Conservation (phyloP, 2,888 invertebrate species). For the Alloscopus bannaensis region DNA sequence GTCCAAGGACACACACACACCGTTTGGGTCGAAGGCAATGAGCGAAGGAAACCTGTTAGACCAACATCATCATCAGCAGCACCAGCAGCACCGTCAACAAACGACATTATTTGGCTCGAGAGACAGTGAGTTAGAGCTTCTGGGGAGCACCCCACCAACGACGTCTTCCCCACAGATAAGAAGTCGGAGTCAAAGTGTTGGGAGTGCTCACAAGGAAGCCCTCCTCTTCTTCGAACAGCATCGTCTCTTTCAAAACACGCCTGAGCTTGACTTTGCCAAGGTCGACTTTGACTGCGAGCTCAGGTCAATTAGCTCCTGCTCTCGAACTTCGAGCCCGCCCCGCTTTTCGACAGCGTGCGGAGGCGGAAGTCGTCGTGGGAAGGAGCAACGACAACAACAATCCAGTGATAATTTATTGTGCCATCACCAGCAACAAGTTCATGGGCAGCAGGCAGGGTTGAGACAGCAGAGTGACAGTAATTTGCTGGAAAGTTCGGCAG, state of each 20-base stretch:
- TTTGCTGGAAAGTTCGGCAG: conserved; percentile 50
- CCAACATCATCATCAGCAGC: conserved; percentile 47
- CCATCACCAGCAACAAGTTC: conserved; percentile 57
- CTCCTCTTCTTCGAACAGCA: conserved; percentile 63
- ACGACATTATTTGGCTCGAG: conserved; percentile 53
- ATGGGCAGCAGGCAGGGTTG: conserved; percentile 13
- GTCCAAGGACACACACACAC: not conserved
- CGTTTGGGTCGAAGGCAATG: conserved; percentile 55
- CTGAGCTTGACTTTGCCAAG: conserved; percentile 39
- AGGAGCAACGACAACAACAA: conserved; percentile 29
- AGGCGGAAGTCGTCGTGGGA: too few species aligned
- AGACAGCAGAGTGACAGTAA: conserved; percentile 58
- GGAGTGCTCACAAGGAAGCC: conserved; percentile 62
- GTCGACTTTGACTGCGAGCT: conserved; percentile 42
- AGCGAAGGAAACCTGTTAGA: conserved; percentile 63
- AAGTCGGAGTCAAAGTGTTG: conserved; percentile 65
- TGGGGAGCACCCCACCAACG: conserved; percentile 41
- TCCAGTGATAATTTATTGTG: conserved; percentile 32
- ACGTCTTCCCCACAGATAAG: conserved; percentile 53
- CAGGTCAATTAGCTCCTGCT: conserved; percentile 56
- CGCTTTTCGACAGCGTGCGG: too few species aligned
- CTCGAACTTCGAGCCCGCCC: conserved; percentile 51
- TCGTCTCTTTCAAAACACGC: conserved; percentile 53
- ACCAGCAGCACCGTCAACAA: conserved; percentile 42
- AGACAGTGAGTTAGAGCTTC: conserved; percentile 59